A percentile compares a stretch with the other conserved stretches of the same genome.
Conservation (phyloP, 1,140 invertebrate species). For the Himalopsyche phryganea region DNA sequence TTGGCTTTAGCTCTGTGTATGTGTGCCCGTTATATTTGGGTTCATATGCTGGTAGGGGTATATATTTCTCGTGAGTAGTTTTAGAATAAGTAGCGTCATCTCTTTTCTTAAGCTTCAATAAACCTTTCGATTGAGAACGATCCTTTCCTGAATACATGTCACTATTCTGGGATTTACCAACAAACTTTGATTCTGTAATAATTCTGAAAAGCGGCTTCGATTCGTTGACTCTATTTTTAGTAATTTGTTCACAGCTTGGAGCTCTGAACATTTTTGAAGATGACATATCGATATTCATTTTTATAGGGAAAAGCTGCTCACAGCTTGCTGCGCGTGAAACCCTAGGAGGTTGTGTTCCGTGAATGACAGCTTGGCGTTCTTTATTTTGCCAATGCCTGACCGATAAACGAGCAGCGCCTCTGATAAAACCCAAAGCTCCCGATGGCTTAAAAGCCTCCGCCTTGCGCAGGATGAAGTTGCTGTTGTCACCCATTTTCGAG, state of each 20-base stretch:
- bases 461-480: conserved; percentile 58
- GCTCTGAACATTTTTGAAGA: conserved; percentile 45
- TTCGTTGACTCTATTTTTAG: conserved; percentile 41
- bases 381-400: conserved; percentile 50
- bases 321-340: conserved; percentile 53
- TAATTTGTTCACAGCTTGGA: conserved; percentile 46
- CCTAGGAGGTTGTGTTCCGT: conserved; percentile 36
- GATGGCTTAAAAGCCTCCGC: conserved; percentile 52
- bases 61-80: conserved; percentile 48
- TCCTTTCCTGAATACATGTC: conserved; percentile 39
- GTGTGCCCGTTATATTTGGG: conserved; percentile 43
- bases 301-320: conserved; percentile 45
- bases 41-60: conserved; percentile 41
- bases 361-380: conserved; percentile 39
- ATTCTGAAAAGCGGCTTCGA: conserved; percentile 46
- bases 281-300: conserved; percentile 44
- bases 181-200: conserved; percentile 43
- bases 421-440: conserved; percentile 50
- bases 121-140: conserved; percentile 42
- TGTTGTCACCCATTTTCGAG: conserved; percentile 47
- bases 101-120: conserved; percentile 45
- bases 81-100: conserved; percentile 42
- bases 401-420: conserved; percentile 49
- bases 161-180: conserved; percentile 31
- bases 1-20: conserved; percentile 45